A percentile compares a stretch with the other conserved stretches of the same genome.
Evolutionary conservation across 1,140 invertebrate species (phyloP).

Genomic region (Zaprionus ghesquierei): DNA sequence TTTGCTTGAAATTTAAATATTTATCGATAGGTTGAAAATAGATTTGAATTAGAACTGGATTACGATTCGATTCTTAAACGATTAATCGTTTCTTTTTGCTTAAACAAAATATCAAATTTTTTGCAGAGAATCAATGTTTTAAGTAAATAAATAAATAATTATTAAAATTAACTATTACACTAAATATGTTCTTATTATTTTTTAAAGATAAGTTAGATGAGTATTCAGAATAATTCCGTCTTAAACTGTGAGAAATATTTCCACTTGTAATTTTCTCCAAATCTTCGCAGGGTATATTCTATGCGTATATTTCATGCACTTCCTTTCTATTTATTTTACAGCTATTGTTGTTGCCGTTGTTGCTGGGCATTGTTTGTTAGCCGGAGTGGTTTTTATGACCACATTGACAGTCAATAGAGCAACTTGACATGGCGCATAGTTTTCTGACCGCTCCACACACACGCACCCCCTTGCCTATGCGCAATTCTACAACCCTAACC

Average conservation of each 20-base stretch:
- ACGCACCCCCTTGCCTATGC: neutral
- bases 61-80: no score
- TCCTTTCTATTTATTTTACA: slow-evolving; percentile 5
- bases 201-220: no score
- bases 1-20: neutral
- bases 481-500: neutral
- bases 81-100: no score
- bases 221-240: no score
- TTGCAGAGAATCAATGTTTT: no score
- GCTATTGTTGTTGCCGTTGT: slow-evolving; percentile 4
- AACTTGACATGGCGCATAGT: slow-evolving; percentile 32
- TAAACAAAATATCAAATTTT: no score
- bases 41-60: neutral
- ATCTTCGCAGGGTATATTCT: neutral
- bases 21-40: neutral
- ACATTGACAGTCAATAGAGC: slow-evolving; percentile 50
- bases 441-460: slow-evolving; percentile 27
- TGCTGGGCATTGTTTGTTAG: slow-evolving; percentile 19
- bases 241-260: neutral
- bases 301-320: neutral
- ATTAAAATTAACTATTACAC: no score
- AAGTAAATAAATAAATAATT: no score
- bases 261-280: fast-evolving
- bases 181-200: no score
- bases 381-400: slow-evolving; percentile 60